Evolutionary conservation across 2,113 vertebrate genomes (phyloP), one percentile per base, ranked within the genome.

Genomic region (Anser cygnoides): DNA sequence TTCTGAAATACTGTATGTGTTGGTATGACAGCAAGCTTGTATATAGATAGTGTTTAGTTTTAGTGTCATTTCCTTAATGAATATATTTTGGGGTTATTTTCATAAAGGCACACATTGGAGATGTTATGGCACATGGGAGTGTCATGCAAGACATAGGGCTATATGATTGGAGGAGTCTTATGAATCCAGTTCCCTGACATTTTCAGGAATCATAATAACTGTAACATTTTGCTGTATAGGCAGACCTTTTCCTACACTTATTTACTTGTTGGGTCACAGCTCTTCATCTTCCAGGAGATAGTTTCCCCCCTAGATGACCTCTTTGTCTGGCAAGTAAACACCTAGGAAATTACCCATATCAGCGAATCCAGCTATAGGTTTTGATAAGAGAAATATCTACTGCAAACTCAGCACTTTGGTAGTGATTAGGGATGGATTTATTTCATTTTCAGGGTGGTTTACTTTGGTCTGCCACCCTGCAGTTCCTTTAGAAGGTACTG

Each of bases 341-440:
- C 50, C 80, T 84, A 61, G 71, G 61, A 89, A 93, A 92, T 94
- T 68, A 33, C 37, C 52, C 10, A 0, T 44, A 82, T 91, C 89
- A 91, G 70, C 13, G 0, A 83, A 68, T 59, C 68, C 94, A 90
- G 71, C 78, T 5, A 83, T 57, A 79, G 73, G 90, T 89, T 75
- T 71, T 81, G 92, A 92, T 90, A 97, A 95, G 79, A 75, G 73
- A 59, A 90, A 71, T 71, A 81, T 63, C 80, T 97, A 65, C 86
- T 74, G 79, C 91, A 81, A 81, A 86, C 76, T 94, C 89, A 87
- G 86, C 76, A 13, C 68, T 75, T 81, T 1, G 2, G n/a, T 6
- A 33, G 59, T 67, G 76, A 77, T 92, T 71, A 74, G 44, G 37
- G 43, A 61, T 82, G 84, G 57, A 75, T 91, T 97, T 91, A 65